Percentiles rank a stretch among this genome's conserved stretches.
Evolutionary conservation across 2,113 vertebrate species (phyloP).

Genomic region (Bufo bufo): DNA sequence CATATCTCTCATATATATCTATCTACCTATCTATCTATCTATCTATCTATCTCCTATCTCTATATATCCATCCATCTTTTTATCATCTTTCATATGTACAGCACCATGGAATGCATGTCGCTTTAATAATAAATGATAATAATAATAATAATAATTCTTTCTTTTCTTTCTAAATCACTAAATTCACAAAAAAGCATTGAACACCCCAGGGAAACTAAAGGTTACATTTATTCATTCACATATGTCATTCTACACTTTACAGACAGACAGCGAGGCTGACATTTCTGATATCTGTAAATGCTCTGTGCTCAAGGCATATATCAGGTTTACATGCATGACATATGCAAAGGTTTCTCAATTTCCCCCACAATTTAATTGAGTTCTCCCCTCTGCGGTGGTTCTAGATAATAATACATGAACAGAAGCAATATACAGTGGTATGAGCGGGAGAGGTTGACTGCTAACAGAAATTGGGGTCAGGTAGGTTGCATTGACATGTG

Average conservation of each 20-base stretch:
- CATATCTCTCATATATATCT: too few relatives aligned
- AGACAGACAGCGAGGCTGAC: neutral
- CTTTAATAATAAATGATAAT: too few relatives aligned
- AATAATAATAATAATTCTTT: neutral
- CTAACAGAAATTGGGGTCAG: constrained; percentile 12
- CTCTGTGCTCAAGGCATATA: neutral
- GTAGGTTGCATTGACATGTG: constrained; percentile 1
- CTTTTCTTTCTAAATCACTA: neutral
- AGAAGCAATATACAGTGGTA: neutral
- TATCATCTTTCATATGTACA: too few relatives aligned
- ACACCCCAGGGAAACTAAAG: neutral
- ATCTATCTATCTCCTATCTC: too few relatives aligned
- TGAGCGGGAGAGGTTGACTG: neutral
- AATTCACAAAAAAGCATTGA: neutral
- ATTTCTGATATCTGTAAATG: constrained; percentile 19
- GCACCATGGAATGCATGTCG: too few relatives aligned
- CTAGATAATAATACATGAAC: constrained; percentile 4
- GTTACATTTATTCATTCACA: neutral
- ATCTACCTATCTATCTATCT: too few relatives aligned
- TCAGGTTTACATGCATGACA: constrained; percentile 26
- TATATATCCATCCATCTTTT: too few relatives aligned
- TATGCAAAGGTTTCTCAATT: constrained; percentile 28
- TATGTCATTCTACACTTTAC: neutral
- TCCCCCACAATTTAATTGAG: constrained; percentile 1
- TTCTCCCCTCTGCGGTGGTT: neutral